Base-by-base conservation (phyloP, 2,888 invertebrate genomes). In the Megamerina dolium region DNA sequence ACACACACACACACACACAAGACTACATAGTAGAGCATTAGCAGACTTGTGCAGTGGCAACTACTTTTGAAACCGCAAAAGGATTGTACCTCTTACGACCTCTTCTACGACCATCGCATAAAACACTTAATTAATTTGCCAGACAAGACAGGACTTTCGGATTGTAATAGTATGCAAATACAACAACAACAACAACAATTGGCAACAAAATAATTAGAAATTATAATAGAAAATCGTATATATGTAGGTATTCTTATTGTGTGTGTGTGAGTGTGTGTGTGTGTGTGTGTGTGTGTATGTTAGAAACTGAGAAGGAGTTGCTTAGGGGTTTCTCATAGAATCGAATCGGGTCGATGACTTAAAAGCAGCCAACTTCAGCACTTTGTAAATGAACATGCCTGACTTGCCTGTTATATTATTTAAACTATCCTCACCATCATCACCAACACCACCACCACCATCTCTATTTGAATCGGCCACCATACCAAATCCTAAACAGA, bases 71-170 rank as follows among this genome's bases (percentile, higher is more conserved):
- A 61, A 59, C 63, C 61, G 63, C 61, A 63, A 61, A 59, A 62
- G 64, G 60, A 62, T 62, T 60, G 54, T 58, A 56, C 54, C n/a
- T n/a, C n/a, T n/a, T n/a, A n/a, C n/a, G 5, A 4, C 12, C 5
- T 10, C 13, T 3, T 27, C 3, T 27, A 13, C 13, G 27, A n/a
- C 32, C 38, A 43, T 21, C 38, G 43, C 59, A 61, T 54, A 61
- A 63, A 64, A 61, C 64, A 64, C 64, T 62, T 62, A 62, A 62
- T 62, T 62, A 64, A 63, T 63, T 64, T 61, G 58, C 60, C 52
- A 64, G 63, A 59, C 61, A 55, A 46, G 42, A 35, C 44, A 37
- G 13, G 26, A 30, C 39, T 10, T 6, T 23, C 10, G 6, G 8
- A 10, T 23, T 23, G 6, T 23, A n/a, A n/a, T n/a, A n/a, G n/a